Evolutionary conservation across 1,140 invertebrate species (phyloP).

Genomic region (Chelonus insularis): DNA sequence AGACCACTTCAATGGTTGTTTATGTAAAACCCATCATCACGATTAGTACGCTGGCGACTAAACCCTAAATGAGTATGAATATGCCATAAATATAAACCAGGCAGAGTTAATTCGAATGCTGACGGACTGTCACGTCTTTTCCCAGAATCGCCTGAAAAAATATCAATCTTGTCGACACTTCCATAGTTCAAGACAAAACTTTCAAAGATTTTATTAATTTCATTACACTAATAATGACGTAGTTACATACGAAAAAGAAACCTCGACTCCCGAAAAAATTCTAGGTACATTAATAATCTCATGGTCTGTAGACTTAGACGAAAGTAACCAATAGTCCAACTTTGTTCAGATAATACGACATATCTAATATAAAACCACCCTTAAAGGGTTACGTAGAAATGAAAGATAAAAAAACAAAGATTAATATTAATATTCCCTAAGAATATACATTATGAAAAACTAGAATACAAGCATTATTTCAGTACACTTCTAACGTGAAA

Average conservation of each 20-base stretch:
- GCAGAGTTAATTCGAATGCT: too few relatives aligned
- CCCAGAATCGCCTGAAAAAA: too few relatives aligned
- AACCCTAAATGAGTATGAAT: too few relatives aligned
- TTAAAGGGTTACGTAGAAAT: slow-evolving; percentile 18
- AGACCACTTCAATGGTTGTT: too few relatives aligned
- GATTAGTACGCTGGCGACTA: too few relatives aligned
- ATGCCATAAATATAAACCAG: too few relatives aligned
- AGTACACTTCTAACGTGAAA: slow-evolving; percentile 31
- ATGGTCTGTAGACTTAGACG: slow-evolving; percentile 39
- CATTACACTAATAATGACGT: slow-evolving; percentile 37
- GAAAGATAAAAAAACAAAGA: slow-evolving; percentile 28
- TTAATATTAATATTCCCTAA: slow-evolving; percentile 36
- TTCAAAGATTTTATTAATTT: slow-evolving; percentile 40
- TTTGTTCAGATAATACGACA: slow-evolving; percentile 30
- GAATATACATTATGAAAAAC: slow-evolving; percentile 37
- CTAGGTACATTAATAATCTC: slow-evolving; percentile 33
- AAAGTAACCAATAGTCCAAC: slow-evolving; percentile 34
- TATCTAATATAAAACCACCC: slow-evolving; percentile 9
- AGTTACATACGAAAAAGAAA: slow-evolving; percentile 34
- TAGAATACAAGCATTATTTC: slow-evolving; percentile 39
- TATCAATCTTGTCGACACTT: too few relatives aligned
- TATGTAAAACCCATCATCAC: too few relatives aligned
- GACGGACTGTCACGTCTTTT: too few relatives aligned
- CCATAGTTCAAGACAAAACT: too few relatives aligned
- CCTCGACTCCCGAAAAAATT: slow-evolving; percentile 27